Conservation (phyloP, 1,140 invertebrate species). For the Cyclina sinensis region DNA sequence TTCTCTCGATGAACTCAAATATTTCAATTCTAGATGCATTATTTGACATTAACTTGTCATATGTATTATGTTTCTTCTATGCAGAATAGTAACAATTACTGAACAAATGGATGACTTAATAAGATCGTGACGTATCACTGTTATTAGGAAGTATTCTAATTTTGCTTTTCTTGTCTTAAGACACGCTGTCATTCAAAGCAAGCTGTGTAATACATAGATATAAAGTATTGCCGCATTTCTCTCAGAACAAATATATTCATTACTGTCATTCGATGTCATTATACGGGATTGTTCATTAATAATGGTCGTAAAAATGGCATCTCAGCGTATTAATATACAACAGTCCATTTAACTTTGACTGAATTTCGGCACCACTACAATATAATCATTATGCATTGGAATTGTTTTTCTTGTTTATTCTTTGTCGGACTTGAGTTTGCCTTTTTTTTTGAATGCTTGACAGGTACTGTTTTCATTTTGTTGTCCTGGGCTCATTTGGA, state of each 20-base stretch:
- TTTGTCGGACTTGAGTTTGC: neutral
- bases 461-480: no score
- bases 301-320: neutral
- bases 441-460: no score
- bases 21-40: no score
- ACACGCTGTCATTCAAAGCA: slow-evolving; percentile 1
- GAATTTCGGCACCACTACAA: neutral
- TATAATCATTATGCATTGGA: neutral
- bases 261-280: neutral
- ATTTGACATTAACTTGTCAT: no score
- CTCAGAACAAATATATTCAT: slow-evolving; percentile 1
- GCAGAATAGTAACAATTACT: no score
- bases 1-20: no score
- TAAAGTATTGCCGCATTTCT: neutral
- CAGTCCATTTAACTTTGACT: no score
- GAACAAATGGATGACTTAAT: neutral
- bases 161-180: neutral
- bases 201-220: neutral
- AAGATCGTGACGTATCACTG: neutral
- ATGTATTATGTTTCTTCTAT: no score
- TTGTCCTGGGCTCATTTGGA: no score
- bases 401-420: neutral
- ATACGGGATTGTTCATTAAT: neutral
- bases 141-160: neutral
- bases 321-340: neutral